phyloP scores from a whole-genome alignment of 2,797 vertebrate species.

The Acanthornis magna region DNA sequence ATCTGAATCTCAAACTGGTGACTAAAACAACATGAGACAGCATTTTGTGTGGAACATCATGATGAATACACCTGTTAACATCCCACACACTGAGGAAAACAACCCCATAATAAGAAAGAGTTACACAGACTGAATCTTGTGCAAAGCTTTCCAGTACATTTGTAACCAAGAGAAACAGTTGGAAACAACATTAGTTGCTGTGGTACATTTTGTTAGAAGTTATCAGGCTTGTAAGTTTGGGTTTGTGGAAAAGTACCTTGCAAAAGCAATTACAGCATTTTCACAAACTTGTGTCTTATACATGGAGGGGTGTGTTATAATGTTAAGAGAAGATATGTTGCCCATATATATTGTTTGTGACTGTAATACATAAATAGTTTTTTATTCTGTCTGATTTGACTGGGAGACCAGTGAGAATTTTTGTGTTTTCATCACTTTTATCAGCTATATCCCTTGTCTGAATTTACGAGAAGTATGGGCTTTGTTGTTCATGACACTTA shows the following conservation, averaged over 20 bases:
- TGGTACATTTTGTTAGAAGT: background rate
- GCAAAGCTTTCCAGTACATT: conserved; percentile 11
- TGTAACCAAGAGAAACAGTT: conserved; percentile 13
- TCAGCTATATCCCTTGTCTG: background rate
- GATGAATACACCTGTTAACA: background rate
- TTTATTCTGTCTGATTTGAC: background rate
- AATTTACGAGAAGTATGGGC: background rate
- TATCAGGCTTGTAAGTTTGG: background rate
- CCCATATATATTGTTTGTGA: background rate
- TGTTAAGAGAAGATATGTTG: background rate
- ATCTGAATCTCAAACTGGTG: background rate
- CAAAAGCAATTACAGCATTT: background rate
- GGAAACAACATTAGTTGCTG: background rate
- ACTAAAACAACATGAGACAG: conserved; percentile 10
- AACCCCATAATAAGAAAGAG: background rate
- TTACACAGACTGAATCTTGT: background rate
- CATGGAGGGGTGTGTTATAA: rapidly evolving
- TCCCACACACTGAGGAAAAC: conserved; percentile 24
- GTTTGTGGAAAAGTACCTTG: background rate
- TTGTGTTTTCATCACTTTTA: background rate
- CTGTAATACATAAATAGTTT: background rate
- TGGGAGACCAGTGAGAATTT: background rate
- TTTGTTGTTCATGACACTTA: background rate
- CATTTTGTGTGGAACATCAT: background rate
- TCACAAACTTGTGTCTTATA: background rate